These are phyloP conservation scores for Illadopsis cleaveri DNA, from an alignment of 2,113 vertebrate genomes.

Conservation along the genomic window DNA sequence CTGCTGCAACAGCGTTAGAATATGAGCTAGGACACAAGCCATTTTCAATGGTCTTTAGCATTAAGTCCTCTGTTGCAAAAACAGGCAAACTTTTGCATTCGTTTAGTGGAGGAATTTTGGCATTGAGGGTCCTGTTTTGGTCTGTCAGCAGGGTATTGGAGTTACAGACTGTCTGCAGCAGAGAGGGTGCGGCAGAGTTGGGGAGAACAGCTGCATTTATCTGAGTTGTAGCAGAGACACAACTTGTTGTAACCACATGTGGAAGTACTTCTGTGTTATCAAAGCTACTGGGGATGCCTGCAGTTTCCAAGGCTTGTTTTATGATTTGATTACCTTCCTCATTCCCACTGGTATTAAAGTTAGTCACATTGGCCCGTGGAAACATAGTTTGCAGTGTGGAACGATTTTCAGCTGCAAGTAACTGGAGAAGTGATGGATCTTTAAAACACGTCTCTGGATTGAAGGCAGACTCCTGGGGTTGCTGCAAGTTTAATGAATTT, in stretches of 20 bases:
- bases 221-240: conserved; percentile 51
- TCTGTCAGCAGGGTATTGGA: conserved; percentile 60
- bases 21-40: conserved; percentile 68
- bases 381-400: conserved; percentile 77
- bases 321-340: conserved; percentile 83
- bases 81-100: conserved; percentile 66
- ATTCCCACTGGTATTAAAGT: conserved; percentile 62
- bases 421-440: conserved; percentile 77
- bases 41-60: conserved; percentile 73
- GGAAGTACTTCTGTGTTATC: conserved; percentile 73
- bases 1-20: conserved; percentile 63
- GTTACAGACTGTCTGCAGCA: conserved; percentile 69
- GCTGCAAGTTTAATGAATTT: conserved; percentile 73
- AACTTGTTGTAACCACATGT: conserved; percentile 68
- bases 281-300: conserved; percentile 80
- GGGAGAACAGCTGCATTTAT: conserved; percentile 67
- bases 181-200: conserved; percentile 33
- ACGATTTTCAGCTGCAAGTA: conserved; percentile 74
- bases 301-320: conserved; percentile 85
- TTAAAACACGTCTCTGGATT: conserved; percentile 74
- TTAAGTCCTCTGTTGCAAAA: conserved; percentile 68
- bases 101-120: conserved; percentile 62
- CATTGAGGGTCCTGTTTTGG: conserved; percentile 70
- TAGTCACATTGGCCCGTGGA: conserved; percentile 69
- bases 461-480: conserved; percentile 73